Evolutionary conservation across 2,113 vertebrate genomes (phyloP).

Genomic region (Caloenas nicobarica): DNA sequence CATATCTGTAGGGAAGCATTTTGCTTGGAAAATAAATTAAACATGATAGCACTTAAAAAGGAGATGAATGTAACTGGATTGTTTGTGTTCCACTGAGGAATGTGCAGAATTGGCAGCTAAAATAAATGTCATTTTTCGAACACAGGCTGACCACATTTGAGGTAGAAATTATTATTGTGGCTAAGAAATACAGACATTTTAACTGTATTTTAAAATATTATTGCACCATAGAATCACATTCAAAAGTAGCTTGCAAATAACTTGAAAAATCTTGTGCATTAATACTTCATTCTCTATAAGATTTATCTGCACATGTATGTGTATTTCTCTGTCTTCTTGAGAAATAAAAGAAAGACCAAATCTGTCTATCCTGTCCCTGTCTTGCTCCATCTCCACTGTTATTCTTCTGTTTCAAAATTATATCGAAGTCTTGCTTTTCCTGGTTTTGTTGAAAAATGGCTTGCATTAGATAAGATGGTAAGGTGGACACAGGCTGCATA

Average conservation of each 20-base stretch:
- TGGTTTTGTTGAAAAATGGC: background rate
- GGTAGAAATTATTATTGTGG: background rate
- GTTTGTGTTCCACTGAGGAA: background rate
- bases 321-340: background rate
- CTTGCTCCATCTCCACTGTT: background rate
- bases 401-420: background rate
- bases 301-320: background rate
- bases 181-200: background rate
- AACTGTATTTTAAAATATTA: background rate
- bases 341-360: background rate
- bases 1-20: background rate
- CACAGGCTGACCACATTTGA: background rate
- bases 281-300: background rate
- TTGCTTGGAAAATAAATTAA: background rate
- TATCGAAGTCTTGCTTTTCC: background rate
- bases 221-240: background rate
- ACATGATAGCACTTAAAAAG: background rate
- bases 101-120: background rate
- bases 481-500: background rate
- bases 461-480: background rate
- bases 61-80: background rate
- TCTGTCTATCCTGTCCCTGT: background rate
- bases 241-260: background rate
- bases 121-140: background rate
- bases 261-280: background rate